phyloP scores from a whole-genome alignment of 2,888 invertebrate genomes.

The Spodoptera exigua region DNA sequence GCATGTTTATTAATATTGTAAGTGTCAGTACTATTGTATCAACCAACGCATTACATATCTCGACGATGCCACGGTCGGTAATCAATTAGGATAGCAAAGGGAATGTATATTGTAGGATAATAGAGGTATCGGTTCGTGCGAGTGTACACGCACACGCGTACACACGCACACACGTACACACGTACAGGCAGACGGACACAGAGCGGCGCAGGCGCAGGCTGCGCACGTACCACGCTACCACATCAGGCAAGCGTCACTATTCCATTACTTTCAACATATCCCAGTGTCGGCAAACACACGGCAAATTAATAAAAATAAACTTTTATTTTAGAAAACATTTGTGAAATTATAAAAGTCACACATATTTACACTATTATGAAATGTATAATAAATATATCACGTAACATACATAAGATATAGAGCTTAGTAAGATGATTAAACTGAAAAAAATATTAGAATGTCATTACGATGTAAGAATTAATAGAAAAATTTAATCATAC shows the following conservation, averaged over 20 bases:
- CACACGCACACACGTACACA: slow-evolving; percentile 22
- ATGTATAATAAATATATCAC: slow-evolving; percentile 86
- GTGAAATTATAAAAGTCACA: slow-evolving; percentile 80
- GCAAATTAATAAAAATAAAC: slow-evolving; percentile 58
- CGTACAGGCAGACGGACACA: slow-evolving; percentile 1
- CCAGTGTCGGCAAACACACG: slow-evolving; percentile 70
- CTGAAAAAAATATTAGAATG: slow-evolving; percentile 78
- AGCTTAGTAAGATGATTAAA: slow-evolving; percentile 88
- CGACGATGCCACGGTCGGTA: slow-evolving; percentile 69
- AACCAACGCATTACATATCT: slow-evolving; percentile 72
- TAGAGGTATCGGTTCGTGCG: slow-evolving; percentile 48
- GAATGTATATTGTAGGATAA: slow-evolving; percentile 62
- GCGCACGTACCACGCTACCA: slow-evolving; percentile 50
- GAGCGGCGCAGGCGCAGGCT: slow-evolving; percentile 14
- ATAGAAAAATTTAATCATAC: slow-evolving; percentile 83
- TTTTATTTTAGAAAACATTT: slow-evolving; percentile 79
- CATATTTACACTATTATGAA: slow-evolving; percentile 88
- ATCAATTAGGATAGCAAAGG: slow-evolving; percentile 66
- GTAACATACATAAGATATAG: slow-evolving; percentile 84
- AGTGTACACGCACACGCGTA: slow-evolving; percentile 32
- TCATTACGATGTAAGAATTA: slow-evolving; percentile 84
- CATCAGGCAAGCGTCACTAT: slow-evolving; percentile 56
- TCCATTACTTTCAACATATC: slow-evolving; percentile 71
- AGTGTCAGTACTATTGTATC: slow-evolving; percentile 59
- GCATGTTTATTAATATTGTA: slow-evolving; percentile 62